phyloP scores from a whole-genome alignment of 2,888 invertebrate genomes.

The Morpho achilles region DNA sequence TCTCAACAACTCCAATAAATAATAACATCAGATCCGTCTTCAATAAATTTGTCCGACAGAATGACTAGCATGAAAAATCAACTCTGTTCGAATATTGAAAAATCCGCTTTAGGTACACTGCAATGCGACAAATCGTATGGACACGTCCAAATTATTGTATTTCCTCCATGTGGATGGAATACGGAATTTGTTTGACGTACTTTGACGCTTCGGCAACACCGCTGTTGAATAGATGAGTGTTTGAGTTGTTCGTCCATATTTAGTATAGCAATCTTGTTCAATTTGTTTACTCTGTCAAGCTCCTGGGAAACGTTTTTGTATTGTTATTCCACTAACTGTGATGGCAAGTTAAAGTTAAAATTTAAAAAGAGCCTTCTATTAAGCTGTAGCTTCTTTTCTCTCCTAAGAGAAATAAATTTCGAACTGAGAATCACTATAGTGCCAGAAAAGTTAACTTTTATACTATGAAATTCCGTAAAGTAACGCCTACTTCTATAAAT shows the following conservation, averaged over 20 bases:
- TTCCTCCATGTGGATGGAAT: slow-evolving; percentile 33
- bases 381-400: too few species aligned
- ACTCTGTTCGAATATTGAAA: slow-evolving; percentile 47
- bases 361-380: too few species aligned
- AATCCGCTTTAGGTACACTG: slow-evolving; percentile 47
- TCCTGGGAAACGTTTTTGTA: too few species aligned
- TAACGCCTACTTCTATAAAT: too few species aligned
- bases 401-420: too few species aligned
- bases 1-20: too few species aligned
- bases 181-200: slow-evolving; percentile 49
- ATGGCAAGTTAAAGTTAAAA: too few species aligned
- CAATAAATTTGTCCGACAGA: slow-evolving; percentile 19
- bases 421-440: too few species aligned
- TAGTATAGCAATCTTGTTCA: neutral
- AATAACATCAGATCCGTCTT: slow-evolving; percentile 1
- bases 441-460: too few species aligned
- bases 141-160: slow-evolving; percentile 47
- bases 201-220: slow-evolving; percentile 30
- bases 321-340: too few species aligned
- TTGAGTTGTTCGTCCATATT: slow-evolving; percentile 10
- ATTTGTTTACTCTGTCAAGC: too few species aligned
- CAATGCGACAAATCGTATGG: slow-evolving; percentile 70
- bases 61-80: slow-evolving; percentile 32
- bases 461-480: too few species aligned
- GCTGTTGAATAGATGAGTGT: slow-evolving; percentile 12